Evolutionary conservation across 64 coral and sea anemone genomes (phyloP), one percentile per base, ranked within the genome.

Genomic region (Catalaphyllia jardinei): DNA sequence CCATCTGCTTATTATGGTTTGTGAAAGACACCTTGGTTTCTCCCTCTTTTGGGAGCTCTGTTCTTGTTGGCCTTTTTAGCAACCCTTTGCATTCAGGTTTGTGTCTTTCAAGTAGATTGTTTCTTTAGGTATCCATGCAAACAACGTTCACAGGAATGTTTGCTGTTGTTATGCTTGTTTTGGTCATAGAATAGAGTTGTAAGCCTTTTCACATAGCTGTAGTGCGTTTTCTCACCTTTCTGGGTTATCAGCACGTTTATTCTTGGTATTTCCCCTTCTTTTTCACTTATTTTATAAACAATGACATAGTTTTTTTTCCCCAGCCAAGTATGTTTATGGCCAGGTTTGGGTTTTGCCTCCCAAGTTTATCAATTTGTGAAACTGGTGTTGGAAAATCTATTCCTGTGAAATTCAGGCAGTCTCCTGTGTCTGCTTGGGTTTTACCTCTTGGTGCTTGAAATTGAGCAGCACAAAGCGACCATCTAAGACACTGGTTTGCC

Each of bases 1-100:
- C 12, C 4, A 72, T 29, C 38, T 89, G 61, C 13, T 89, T 90
- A 19, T 89, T 90, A 19, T 90, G 88, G 46, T 82, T 82, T 52
- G 31, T 22, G 8, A 82, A 90, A 11, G 0, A 38, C 0, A 90
- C 27, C 4, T 42, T 82, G 20, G 74, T 82, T 15, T 90, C 72
- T 0, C 78, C 78, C 50, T 90, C 78, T 42, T 72, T 11, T 0
- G 78, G 78, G 62, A 90, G 81, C 0, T 90, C 78, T 18, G 82
- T 78, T 10, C 77, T 71, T 24, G 82, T 57, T 0, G 89, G 78
- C 0, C 78, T 85, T 0, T 50, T 19, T 0, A 54, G 55, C 2
- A 91, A 39, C 2, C 89, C 79, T 0, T 39, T 29, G 54, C 79
- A 83, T 29, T 84, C 18, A 0, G 0, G 24, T 71, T 83, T 72